Evolutionary conservation across 2,888 invertebrate genomes (phyloP).

Genomic region (Agriopis aurantiaria): DNA sequence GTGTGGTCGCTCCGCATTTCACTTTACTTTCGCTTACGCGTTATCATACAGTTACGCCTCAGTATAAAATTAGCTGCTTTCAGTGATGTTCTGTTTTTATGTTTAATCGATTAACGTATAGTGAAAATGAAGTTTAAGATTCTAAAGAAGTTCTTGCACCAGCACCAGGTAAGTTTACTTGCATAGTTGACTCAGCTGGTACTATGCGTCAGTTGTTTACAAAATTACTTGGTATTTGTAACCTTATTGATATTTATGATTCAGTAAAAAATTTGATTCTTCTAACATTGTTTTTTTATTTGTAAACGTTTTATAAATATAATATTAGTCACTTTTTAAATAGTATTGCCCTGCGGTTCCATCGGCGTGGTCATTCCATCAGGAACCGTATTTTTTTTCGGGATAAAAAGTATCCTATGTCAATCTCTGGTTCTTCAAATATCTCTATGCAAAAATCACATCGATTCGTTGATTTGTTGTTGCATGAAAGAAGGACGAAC

Average conservation of each 20-base stretch:
- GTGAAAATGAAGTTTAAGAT: conserved; percentile 77
- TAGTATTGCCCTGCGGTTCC: too few relatives aligned
- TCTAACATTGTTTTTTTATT: not conserved
- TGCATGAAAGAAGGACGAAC: too few relatives aligned
- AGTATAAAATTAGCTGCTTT: conserved; percentile 55
- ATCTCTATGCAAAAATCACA: too few relatives aligned
- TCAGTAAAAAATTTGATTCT: conserved; percentile 3
- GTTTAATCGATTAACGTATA: conserved; percentile 39
- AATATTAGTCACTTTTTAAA: too few relatives aligned
- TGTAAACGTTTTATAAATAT: not conserved
- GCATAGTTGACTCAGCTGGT: conserved; percentile 40
- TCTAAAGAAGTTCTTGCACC: conserved; percentile 74
- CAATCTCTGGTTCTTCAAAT: too few relatives aligned
- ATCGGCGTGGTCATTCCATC: too few relatives aligned
- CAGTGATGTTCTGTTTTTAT: conserved; percentile 59
- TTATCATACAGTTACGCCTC: conserved; percentile 43
- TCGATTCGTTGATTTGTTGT: too few relatives aligned
- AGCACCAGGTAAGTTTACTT: conserved; percentile 71
- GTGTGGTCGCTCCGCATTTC: conserved; percentile 42
- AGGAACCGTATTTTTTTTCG: too few relatives aligned
- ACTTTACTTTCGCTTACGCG: conserved; percentile 47
- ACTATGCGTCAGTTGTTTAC: conserved; percentile 35
- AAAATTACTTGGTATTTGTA: conserved; percentile 4
- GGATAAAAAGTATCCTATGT: too few relatives aligned
- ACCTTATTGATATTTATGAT: conserved; percentile 7